Evolutionary conservation across 2,113 vertebrate genomes (phyloP).

Genomic region (Jaculus jaculus): DNA sequence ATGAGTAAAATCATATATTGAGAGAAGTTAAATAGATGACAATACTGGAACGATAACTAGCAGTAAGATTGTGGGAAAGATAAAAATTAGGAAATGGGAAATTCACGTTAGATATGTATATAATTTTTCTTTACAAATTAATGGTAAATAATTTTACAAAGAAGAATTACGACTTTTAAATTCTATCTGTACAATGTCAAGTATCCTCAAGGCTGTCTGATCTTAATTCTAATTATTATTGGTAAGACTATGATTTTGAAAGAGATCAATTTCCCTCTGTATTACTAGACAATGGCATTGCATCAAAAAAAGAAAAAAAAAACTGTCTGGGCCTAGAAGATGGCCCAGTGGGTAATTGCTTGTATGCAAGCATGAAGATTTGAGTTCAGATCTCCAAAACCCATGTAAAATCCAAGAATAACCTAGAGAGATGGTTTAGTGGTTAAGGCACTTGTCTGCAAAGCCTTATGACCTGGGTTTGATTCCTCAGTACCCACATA

Average conservation of each 20-base stretch:
- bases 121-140: not conserved
- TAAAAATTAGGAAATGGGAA: not conserved
- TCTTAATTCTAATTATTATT: not conserved
- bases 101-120: not conserved
- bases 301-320: not conserved
- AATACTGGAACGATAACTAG: constrained; percentile 35
- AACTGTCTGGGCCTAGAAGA: too few species aligned
- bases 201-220: not conserved
- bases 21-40: not conserved
- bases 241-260: not conserved
- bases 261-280: not conserved
- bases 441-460: too few species aligned
- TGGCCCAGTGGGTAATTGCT: too few species aligned
- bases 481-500: too few species aligned
- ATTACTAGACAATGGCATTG: not conserved
- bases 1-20: not conserved
- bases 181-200: not conserved
- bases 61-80: not conserved
- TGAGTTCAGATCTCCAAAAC: too few species aligned
- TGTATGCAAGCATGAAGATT: too few species aligned
- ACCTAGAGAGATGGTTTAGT: too few species aligned
- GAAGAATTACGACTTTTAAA: constrained; percentile 5
- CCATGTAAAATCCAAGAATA: too few species aligned
- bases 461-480: too few species aligned
- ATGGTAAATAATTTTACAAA: constrained; percentile 36